Conservation (phyloP, 2,797 vertebrate genomes). For the Pipistrellus nathusii region DNA sequence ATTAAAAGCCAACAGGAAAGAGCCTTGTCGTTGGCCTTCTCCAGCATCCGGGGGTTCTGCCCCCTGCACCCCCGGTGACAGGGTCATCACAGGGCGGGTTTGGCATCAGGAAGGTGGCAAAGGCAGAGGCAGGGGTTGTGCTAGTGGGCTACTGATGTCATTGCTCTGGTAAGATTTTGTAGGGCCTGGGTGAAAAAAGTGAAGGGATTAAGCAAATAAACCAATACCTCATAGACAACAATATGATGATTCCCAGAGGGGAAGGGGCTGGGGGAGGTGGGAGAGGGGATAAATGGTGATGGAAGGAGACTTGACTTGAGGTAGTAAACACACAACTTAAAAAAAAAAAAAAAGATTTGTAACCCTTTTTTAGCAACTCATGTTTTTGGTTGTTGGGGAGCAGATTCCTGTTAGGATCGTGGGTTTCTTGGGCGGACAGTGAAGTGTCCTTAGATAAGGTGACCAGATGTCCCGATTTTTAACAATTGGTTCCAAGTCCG, state of each 20-base stretch:
- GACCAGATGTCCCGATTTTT: no score
- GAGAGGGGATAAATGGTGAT: not conserved
- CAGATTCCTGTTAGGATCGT: not conserved
- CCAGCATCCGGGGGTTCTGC: not conserved
- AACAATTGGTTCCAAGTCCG: no score
- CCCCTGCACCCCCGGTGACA: not conserved
- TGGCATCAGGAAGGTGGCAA: not conserved
- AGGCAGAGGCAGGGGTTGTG: not conserved
- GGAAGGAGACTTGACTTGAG: not conserved
- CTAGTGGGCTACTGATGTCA: not conserved
- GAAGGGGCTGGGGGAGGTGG: no score
- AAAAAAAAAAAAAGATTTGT: not conserved
- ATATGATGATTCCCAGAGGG: not conserved
- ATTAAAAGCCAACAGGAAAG: not conserved
- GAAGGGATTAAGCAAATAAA: not conserved
- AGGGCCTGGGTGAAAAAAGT: not conserved
- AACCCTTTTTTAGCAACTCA: not conserved
- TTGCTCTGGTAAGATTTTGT: not conserved
- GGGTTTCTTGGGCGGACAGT: not conserved
- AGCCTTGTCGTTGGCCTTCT: not conserved
- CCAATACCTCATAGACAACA: not conserved
- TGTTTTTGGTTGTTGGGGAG: not conserved
- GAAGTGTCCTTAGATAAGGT: not conserved
- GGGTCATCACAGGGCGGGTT: not conserved
- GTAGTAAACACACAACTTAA: not conserved